A percentile compares a stretch with the other conserved stretches of the same genome.
Conservation (phyloP, 2,888 invertebrate species). For the Drosophila prolongata region DNA sequence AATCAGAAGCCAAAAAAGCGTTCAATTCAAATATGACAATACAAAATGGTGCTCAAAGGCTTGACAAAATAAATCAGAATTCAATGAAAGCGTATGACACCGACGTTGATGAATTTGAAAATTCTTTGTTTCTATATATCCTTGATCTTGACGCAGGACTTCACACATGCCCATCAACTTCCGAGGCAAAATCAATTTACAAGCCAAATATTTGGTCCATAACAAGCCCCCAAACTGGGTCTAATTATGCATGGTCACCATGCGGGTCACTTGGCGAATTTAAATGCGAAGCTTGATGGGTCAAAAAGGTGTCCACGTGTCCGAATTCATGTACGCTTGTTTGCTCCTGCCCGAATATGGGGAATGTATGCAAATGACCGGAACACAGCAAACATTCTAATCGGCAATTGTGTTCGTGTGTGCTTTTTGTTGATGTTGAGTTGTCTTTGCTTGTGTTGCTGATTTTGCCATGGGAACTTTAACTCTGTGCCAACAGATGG, state of each 20-base stretch:
- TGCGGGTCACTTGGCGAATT: conserved; percentile 48
- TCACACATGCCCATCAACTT: conserved; percentile 2
- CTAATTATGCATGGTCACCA: conserved; percentile 74
- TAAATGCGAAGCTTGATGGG: conserved; percentile 35
- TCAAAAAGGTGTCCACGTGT: conserved; percentile 34
- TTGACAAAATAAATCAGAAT: background rate
- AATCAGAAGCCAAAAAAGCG: too few species aligned
- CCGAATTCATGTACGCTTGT: conserved; percentile 21
- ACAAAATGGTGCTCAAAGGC: background rate
- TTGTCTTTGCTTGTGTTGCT: conserved; percentile 29
- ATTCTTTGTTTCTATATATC: conserved; percentile 1
- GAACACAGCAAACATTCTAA: conserved; percentile 45
- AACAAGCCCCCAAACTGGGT: conserved; percentile 39
- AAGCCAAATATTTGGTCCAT: conserved; percentile 64
- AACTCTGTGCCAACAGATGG: conserved; percentile 35
- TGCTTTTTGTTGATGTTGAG: conserved; percentile 25
- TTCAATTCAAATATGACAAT: background rate
- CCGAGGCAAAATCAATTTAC: conserved; percentile 62
- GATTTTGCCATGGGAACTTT: conserved; percentile 36
- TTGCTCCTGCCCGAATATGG: conserved; percentile 3
- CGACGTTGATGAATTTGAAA: conserved; percentile 2
- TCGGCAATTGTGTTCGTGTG: conserved; percentile 17
- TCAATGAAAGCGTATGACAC: background rate
- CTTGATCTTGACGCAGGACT: conserved; percentile 9
- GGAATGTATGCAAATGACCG: conserved; percentile 41